Base-by-base conservation (phyloP, 53 echinoderm and acorn worm species). In the Holothuria leucospilota region DNA sequence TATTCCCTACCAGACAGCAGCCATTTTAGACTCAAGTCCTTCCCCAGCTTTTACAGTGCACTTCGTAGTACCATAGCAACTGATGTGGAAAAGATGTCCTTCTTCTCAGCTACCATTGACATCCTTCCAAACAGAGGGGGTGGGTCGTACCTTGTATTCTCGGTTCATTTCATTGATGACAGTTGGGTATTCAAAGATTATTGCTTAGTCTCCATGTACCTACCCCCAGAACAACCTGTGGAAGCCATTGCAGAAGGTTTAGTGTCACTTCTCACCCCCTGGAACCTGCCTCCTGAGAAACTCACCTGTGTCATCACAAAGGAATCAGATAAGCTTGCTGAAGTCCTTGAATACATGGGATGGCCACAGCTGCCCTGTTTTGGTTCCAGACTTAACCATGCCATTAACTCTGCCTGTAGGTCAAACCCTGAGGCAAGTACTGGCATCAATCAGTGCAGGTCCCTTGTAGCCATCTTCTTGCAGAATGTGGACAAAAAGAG, bases 131-230 rank as follows among this genome's bases (percentile, higher is more conserved):
- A 40, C 26, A 39, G 40, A 11, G 23, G 49, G 13, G 68, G 68
- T 40, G 68, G 68, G 0, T 66, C 68, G 10, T 83, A 83, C 40
- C n/a, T 83, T 8, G 63, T 83, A 2, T 83, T 83, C 8, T 83
- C 84, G 20, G 84, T 83, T 23, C 84, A 83, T 83, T 83, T 83
- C 26, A 83, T 83, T 23, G 67, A 83, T 29, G 49, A 46, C 13
- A 18, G 29, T 40, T 83, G 84, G 84, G 67, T 49, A 12, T 65
- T 83, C 18, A 83, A 83, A 46, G 20, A 67, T 46, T 49, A 24
- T 14, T 83, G 84, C 12, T 51, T 83, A 29, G 84, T 64, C 0
- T 41, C 67, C 42, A 67, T 67, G 65, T 83, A 83, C 15, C 51
- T 83, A 23, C 84, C 84, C 20, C 84, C 84, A 9, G 51, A 29